phyloP scores from a whole-genome alignment of 2,888 invertebrate genomes.

The Merodon equestris region DNA sequence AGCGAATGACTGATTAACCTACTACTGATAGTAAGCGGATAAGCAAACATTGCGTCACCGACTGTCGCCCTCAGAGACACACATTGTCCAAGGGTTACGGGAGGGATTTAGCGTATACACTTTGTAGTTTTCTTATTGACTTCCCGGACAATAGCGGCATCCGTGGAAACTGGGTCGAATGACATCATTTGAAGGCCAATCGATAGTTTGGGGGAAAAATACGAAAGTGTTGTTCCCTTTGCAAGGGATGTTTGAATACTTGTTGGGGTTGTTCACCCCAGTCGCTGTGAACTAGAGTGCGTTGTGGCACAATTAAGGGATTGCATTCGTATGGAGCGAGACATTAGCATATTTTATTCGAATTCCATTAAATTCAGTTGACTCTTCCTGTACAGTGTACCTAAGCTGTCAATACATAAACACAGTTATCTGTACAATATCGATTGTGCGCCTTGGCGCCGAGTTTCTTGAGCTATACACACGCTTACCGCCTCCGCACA shows the following conservation, averaged over 20 bases:
- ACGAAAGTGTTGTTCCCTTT: neutral
- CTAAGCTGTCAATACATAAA: no score
- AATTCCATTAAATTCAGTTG: no score
- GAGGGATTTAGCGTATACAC: neutral
- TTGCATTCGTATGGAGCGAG: no score
- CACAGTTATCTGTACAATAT: no score
- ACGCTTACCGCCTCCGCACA: no score
- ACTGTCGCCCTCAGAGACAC: no score
- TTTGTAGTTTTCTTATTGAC: slow-evolving; percentile 30
- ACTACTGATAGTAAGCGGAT: slow-evolving; percentile 28
- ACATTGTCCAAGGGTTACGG: no score
- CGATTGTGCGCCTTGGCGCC: no score
- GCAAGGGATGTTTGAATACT: slow-evolving; percentile 23
- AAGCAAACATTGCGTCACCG: slow-evolving; percentile 61
- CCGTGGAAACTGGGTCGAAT: slow-evolving; percentile 55
- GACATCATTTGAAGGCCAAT: slow-evolving; percentile 64
- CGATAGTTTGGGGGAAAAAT: slow-evolving; percentile 42
- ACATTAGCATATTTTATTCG: no score
- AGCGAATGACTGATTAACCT: slow-evolving; percentile 52
- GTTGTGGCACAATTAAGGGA: neutral
- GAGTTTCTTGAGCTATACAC: no score
- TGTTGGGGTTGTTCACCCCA: slow-evolving; percentile 46
- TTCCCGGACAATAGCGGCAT: slow-evolving; percentile 48
- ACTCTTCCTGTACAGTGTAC: no score
- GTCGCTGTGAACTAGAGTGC: neutral